phyloP scores from a whole-genome alignment of 2,888 invertebrate genomes.

The Malthinus seriepunctatus region DNA sequence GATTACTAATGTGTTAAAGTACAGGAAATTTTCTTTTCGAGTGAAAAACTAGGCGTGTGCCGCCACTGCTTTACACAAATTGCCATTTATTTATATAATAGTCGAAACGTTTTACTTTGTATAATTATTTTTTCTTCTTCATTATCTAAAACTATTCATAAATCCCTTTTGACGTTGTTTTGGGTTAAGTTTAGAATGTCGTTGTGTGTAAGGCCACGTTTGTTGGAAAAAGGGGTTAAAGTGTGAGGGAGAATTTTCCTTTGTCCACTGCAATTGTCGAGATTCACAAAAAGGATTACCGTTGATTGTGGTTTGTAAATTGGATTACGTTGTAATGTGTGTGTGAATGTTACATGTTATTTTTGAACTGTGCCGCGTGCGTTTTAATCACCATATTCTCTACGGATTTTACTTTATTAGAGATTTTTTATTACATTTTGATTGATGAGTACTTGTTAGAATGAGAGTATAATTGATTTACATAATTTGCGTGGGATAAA shows the following conservation, averaged over 20 bases:
- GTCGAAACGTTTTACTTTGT: too few relatives aligned
- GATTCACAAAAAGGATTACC: conserved; percentile 27
- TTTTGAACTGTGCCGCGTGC: conserved; percentile 19
- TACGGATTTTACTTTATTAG: conserved; percentile 9
- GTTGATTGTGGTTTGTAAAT: conserved; percentile 29
- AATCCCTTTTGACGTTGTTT: neutral
- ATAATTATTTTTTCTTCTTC: too few relatives aligned
- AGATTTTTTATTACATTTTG: conserved; percentile 16
- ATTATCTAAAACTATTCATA: conserved; percentile 3
- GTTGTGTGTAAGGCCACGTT: conserved; percentile 12
- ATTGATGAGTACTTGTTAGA: conserved; percentile 11
- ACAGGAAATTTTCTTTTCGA: too few relatives aligned
- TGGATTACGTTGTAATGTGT: conserved; percentile 27
- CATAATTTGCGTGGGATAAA: conserved; percentile 9
- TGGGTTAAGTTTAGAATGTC: conserved; percentile 6
- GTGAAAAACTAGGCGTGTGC: too few relatives aligned
- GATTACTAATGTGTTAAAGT: too few relatives aligned
- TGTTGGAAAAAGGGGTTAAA: conserved; percentile 10
- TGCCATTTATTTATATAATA: too few relatives aligned
- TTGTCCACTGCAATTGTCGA: conserved; percentile 23
- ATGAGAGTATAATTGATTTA: conserved; percentile 11
- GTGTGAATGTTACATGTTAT: conserved; percentile 21
- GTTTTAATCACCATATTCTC: conserved; percentile 23
- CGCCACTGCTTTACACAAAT: too few relatives aligned
- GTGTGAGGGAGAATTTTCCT: conserved; percentile 13